Conservation (phyloP, 1,140 invertebrate species). For the Saccostrea echinata region DNA sequence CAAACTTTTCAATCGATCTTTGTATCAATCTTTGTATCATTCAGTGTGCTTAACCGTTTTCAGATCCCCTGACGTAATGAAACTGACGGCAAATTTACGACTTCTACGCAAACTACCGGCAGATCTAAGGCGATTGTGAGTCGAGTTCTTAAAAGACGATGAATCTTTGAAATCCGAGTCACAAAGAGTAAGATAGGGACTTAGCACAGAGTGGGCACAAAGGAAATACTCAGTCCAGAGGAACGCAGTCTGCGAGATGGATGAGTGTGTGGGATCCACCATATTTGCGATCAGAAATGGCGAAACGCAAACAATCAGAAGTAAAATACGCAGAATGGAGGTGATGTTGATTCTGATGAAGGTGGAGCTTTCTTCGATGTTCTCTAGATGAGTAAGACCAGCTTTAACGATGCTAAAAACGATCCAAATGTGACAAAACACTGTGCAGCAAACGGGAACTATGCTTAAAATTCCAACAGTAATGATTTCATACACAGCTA, state of each 20-base stretch:
- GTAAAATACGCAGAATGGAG: slow-evolving; percentile 45
- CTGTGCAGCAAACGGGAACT: slow-evolving; percentile 39
- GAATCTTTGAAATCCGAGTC: slow-evolving; percentile 56
- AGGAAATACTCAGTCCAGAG: slow-evolving; percentile 46
- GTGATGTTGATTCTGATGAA: slow-evolving; percentile 47
- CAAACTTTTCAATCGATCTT: too few relatives aligned
- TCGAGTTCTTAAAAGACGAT: background rate
- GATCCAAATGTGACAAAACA: slow-evolving; percentile 50
- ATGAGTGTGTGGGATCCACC: background rate
- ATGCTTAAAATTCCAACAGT: slow-evolving; percentile 31
- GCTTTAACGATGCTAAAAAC: slow-evolving; percentile 41
- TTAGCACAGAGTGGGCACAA: slow-evolving; percentile 47
- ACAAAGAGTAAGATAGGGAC: slow-evolving; percentile 51
- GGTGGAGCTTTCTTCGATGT: slow-evolving; percentile 42
- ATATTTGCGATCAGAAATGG: slow-evolving; percentile 41
- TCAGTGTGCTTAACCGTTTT: slow-evolving; percentile 49
- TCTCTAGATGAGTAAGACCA: slow-evolving; percentile 38
- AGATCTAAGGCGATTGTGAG: background rate
- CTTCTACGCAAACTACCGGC: slow-evolving; percentile 42
- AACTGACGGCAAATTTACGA: slow-evolving; percentile 24
- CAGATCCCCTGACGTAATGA: slow-evolving; percentile 54
- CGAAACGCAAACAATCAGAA: slow-evolving; percentile 39
- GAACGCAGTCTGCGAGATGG: background rate
- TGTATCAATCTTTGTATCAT: slow-evolving; percentile 3
- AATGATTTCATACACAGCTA: background rate